Percentiles rank a stretch among this genome's conserved stretches.
Evolutionary conservation across 2,113 vertebrate genomes (phyloP).

Genomic region (Meriones unguiculatus): DNA sequence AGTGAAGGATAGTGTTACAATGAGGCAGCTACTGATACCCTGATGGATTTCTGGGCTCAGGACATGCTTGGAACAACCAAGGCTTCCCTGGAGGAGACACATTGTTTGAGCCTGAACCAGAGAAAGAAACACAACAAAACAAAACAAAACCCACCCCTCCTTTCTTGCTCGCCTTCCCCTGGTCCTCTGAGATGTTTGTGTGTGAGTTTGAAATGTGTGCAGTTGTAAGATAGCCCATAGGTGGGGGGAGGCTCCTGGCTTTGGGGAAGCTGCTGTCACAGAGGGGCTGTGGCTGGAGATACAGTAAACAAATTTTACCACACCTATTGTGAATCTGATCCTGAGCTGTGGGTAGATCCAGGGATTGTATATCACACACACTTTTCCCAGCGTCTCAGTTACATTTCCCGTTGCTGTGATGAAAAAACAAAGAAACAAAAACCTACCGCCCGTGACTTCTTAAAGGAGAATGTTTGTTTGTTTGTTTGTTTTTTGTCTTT

Average conservation of each 20-base stretch:
- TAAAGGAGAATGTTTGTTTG: neutral
- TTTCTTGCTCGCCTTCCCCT: neutral
- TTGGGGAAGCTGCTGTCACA: neutral
- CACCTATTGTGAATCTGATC: neutral
- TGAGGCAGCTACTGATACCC: neutral
- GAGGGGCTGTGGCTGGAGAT: neutral
- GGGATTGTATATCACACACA: neutral
- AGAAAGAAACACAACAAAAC: neutral
- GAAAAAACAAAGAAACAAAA: neutral
- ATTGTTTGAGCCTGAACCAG: neutral
- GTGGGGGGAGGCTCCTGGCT: neutral
- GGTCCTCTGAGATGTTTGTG: neutral
- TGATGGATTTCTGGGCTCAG: neutral
- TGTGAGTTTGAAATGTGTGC: neutral
- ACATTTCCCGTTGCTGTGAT: neutral
- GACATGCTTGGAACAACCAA: neutral
- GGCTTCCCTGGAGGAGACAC: neutral
- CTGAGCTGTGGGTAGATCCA: neutral
- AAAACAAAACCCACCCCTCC: neutral
- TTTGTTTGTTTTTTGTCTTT: neutral
- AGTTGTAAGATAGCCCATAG: neutral
- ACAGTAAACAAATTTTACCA: neutral
- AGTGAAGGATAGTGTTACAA: neutral
- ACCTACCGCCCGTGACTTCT: neutral
- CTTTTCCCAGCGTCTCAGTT: neutral